Evolutionary conservation across 2,113 vertebrate species (phyloP), one percentile per base, ranked within the genome.

Genomic region (Bubo blakistoni): DNA sequence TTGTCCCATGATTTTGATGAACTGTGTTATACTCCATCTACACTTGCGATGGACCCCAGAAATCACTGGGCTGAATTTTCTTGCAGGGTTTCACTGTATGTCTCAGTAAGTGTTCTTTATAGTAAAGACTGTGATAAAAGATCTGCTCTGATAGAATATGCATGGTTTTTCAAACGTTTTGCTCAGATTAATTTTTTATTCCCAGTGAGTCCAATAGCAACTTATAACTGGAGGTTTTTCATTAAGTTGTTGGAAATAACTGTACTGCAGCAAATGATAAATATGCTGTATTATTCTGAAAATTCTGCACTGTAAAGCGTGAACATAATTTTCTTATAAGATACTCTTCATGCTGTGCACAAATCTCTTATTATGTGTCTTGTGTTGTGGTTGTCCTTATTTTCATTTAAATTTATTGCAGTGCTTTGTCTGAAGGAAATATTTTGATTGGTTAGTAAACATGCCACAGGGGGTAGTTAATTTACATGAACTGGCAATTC

Each of bases 381-480:
- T 96, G 36, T 88, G 49, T 63, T 94, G 85, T 74, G 34, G n/a
- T 49, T 92, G 88, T 91, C 74, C 82, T 82, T 96, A 80, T 96
- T 97, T 96, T 91, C 85, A 93, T 96, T 97, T 96, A 86, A 90
- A 97, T 98, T 97, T 97, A 87, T 92, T 94, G 81, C 67, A 72
- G 52, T 72, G 79, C 79, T 96, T 97, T 96, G 84, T 97, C 87
- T 96, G 89, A 95, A 85, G 82, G 95, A 97, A 96, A 92, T 96
- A 92, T 95, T 96, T 94, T 95, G 94, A 86, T 90, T 94, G 92
- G 87, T 95, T 97, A 83, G 82, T 97, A 97, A 97, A 96, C 93
- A 97, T 92, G 82, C 93, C 81, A 86, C 34, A 86, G 90, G 78
- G 81, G 76, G 90, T 84, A 86, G 62, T 42, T 94, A 86, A 96